Conservation (phyloP, 2,113 vertebrate species). For the Aepyceros melampus region DNA sequence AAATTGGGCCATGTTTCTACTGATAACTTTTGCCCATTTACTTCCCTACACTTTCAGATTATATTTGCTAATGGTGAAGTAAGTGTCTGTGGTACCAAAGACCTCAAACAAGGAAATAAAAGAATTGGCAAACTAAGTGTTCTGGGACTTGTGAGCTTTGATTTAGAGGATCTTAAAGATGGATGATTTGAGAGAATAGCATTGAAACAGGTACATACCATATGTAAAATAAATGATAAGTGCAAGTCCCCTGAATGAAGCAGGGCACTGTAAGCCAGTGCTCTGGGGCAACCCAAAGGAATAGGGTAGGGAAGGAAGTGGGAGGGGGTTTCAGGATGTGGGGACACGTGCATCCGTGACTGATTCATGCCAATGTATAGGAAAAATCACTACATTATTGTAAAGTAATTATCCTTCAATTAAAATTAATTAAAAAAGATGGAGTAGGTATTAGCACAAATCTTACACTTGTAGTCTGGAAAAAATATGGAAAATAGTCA, state of each 20-base stretch:
- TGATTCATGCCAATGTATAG: neutral
- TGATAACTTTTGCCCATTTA: neutral
- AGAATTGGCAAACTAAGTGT: neutral
- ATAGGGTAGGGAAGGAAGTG: neutral
- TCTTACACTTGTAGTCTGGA: neutral
- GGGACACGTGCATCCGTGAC: accelerated
- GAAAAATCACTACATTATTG: neutral
- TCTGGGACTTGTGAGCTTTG: neutral
- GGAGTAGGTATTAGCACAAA: neutral
- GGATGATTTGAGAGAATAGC: neutral
- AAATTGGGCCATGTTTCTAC: neutral
- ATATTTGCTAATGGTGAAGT: neutral
- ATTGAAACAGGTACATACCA: neutral
- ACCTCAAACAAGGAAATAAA: neutral
- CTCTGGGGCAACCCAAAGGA: neutral
- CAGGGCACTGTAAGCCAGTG: neutral
- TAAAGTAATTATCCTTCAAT: neutral
- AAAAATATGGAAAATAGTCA: neutral
- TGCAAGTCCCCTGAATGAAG: neutral
- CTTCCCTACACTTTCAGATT: neutral
- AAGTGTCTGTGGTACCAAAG: neutral
- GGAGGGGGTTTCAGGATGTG: neutral
- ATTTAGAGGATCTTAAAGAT: neutral
- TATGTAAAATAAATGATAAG: neutral
- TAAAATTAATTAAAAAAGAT: neutral